Evolutionary conservation across 2,888 invertebrate species (phyloP), one percentile per base, ranked within the genome.

Genomic region (Amblyteles armatorius): DNA sequence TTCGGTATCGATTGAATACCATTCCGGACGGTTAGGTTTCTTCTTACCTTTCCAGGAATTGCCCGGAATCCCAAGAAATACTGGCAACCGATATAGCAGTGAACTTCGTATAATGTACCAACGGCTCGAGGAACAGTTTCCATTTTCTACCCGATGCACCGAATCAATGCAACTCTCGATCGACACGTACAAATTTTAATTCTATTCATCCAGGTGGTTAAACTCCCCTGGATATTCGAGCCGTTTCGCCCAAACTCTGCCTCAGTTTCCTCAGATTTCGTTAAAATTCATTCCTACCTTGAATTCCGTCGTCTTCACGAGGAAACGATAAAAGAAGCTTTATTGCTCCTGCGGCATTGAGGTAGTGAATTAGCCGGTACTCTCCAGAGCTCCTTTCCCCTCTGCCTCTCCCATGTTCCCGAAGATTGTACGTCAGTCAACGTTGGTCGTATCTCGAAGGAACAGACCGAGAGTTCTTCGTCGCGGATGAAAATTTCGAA

Each of bases 391-490:
- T 16, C n/a, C 6, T 44, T 16, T n/a, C 16, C 55, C 68, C 69
- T 36, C 29, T 60, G 22, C 26, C 50, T n/a, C 50, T 26, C 55
- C 36, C 77, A 68, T 85, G 55, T 77, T 82, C 68, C 55, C 63
- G 72, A 83, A 82, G 77, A 85, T 85, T 82, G 82, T 76, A 76
- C 76, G 82, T 84, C 85, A 80, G 82, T 82, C 82, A 83, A 44
- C 80, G 26, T 16, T 50, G 52, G 29, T 22, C 79, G 71, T 84
- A 84, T 84, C 85, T 80, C 72, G 82, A 36, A 55, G 60, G 44
- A 83, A 77, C 83, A 82, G 52, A 80, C 85, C 73, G 52, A 57
- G 69, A 74, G 63, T 82, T 68, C 68, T 73, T 73, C 69, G 60
- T 76, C 60, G 76, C 60, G 44, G 52, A 78, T 73, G 80, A 73